phyloP scores from a whole-genome alignment of 2,113 vertebrate species.

The Scatophagus argus region DNA sequence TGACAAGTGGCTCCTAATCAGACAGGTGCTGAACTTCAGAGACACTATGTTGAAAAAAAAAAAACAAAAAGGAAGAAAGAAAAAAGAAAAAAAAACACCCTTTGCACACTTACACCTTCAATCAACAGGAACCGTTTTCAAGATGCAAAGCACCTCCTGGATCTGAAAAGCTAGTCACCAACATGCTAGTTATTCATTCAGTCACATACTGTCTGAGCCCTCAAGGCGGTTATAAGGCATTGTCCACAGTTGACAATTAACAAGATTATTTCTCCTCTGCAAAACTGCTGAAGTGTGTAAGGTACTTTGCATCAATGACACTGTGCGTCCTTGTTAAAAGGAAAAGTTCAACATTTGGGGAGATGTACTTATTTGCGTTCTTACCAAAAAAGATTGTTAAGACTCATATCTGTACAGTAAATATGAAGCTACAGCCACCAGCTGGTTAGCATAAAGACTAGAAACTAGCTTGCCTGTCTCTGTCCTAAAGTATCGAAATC shows the following conservation, averaged over 20 bases:
- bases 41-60: conserved; percentile 58
- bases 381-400: not conserved
- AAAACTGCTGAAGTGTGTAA: conserved; percentile 1
- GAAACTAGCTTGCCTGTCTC: not conserved
- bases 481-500: not conserved
- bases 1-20: conserved; percentile 59
- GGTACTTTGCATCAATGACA: conserved; percentile 46
- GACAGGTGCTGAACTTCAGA: conserved; percentile 62
- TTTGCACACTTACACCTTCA: conserved; percentile 66
- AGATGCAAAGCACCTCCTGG: conserved; percentile 45
- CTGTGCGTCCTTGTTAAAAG: conserved; percentile 29
- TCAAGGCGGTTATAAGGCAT: conserved; percentile 3
- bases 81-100: conserved; percentile 12
- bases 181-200: not conserved
- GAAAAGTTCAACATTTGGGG: not conserved
- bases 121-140: conserved; percentile 37
- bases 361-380: not conserved
- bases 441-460: not conserved
- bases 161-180: conserved; percentile 9
- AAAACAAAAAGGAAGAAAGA: not conserved
- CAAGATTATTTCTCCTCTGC: conserved; percentile 8
- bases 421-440: conserved; percentile 9
- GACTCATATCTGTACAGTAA: not conserved
- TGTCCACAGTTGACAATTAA: conserved; percentile 10
- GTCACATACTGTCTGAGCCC: conserved; percentile 10